Conservation (phyloP, 2,113 vertebrate genomes). For the Pomatostomus ruficeps region DNA sequence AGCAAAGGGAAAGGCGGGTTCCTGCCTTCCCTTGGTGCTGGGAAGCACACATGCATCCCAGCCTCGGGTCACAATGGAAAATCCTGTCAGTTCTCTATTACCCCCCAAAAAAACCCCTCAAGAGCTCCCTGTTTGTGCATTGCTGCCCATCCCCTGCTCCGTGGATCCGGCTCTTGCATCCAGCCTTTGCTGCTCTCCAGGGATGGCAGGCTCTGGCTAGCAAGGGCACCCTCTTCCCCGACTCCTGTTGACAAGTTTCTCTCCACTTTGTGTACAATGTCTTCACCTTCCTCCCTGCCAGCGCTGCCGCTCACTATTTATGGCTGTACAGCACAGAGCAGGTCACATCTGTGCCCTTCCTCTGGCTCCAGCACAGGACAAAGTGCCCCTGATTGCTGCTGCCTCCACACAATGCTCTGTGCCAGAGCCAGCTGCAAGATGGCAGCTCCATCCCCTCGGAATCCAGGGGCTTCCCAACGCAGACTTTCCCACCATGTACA, state of each 20-base stretch:
- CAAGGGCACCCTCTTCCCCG: background rate
- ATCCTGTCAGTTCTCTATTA: background rate
- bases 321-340: background rate
- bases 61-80: background rate
- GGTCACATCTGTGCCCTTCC: background rate
- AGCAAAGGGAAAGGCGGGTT: background rate
- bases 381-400: background rate
- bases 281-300: background rate
- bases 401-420: background rate
- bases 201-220: background rate
- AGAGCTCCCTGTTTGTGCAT: background rate
- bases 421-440: background rate
- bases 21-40: background rate
- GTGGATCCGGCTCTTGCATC: background rate
- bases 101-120: fast-evolving
- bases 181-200: background rate
- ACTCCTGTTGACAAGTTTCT: background rate
- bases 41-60: background rate
- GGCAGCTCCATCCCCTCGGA: background rate
- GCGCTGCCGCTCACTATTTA: background rate
- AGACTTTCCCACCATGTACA: background rate
- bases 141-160: background rate
- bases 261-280: background rate
- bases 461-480: background rate
- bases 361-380: background rate